A percentile compares a stretch with the other conserved stretches of the same genome.
Evolutionary conservation across 2,888 invertebrate genomes (phyloP).

Genomic region (Megaustenia siamemsis): DNA sequence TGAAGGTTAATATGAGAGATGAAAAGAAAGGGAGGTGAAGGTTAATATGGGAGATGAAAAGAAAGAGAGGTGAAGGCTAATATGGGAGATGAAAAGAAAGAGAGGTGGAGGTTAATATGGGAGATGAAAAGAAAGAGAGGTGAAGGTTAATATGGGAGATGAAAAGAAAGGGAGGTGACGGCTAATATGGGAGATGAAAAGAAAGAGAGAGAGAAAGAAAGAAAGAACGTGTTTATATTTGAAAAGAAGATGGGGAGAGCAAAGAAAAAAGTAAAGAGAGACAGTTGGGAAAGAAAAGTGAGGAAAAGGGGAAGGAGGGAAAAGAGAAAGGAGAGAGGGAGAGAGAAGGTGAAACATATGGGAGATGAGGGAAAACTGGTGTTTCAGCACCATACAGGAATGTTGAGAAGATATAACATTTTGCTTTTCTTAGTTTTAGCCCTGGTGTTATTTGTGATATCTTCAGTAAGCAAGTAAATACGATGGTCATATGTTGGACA

Average conservation of each 20-base stretch:
- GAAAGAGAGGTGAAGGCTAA: background rate
- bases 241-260: background rate
- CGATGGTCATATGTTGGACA: no score
- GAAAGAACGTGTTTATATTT: background rate
- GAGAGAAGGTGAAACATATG: background rate
- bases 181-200: constrained; percentile 32
- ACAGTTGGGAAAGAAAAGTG: background rate
- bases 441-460: no score
- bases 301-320: constrained; percentile 11
- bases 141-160: background rate
- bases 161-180: background rate
- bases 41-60: no score
- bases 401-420: no score
- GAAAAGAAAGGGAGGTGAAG: no score
- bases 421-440: no score
- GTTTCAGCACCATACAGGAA: no score
- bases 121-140: background rate
- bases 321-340: background rate
- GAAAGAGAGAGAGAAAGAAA: constrained; percentile 32
- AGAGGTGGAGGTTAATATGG: no score
- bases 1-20: no score
- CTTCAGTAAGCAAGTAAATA: background rate
- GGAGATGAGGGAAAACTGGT: background rate
- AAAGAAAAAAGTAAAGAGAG: background rate
- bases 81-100: background rate